Evolutionary conservation across 2,797 vertebrate species (phyloP).

Genomic region (Spondyliosoma cantharus): DNA sequence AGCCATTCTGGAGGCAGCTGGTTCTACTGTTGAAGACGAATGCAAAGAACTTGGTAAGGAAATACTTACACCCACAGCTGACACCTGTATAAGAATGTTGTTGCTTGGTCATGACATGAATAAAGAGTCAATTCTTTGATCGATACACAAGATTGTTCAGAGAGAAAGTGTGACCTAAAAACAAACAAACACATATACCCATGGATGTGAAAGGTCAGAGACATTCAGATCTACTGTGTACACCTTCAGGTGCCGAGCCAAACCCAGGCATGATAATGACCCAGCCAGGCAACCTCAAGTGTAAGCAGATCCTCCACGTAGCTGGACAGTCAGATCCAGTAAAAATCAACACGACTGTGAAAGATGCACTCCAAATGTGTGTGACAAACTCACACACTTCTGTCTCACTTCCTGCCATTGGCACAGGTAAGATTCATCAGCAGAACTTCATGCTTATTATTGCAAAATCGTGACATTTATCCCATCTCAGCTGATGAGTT

Average conservation of each 20-base stretch:
- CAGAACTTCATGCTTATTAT: neutral
- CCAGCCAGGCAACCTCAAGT: conserved; percentile 80
- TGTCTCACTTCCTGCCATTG: conserved; percentile 82
- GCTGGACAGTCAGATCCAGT: conserved; percentile 50
- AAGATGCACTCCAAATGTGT: conserved; percentile 68
- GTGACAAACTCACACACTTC: conserved; percentile 66
- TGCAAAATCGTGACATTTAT: neutral
- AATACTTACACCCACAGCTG: neutral
- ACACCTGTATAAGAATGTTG: neutral
- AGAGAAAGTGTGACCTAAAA: neutral
- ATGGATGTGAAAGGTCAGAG: conserved; percentile 5
- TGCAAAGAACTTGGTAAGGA: conserved; percentile 74
- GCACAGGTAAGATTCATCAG: conserved; percentile 77
- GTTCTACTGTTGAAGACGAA: conserved; percentile 73
- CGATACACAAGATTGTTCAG: neutral
- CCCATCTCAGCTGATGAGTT: neutral
- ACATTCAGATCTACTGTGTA: conserved; percentile 1
- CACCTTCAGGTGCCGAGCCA: conserved; percentile 64
- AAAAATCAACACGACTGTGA: conserved; percentile 62
- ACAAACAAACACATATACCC: neutral
- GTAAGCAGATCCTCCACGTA: conserved; percentile 83
- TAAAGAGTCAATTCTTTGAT: conserved; percentile 4
- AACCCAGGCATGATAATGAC: conserved; percentile 77
- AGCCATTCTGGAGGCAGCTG: conserved; percentile 83
- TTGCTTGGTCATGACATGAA: neutral